Conservation (phyloP, 2,113 vertebrate genomes). For the Labrus mixtus region DNA sequence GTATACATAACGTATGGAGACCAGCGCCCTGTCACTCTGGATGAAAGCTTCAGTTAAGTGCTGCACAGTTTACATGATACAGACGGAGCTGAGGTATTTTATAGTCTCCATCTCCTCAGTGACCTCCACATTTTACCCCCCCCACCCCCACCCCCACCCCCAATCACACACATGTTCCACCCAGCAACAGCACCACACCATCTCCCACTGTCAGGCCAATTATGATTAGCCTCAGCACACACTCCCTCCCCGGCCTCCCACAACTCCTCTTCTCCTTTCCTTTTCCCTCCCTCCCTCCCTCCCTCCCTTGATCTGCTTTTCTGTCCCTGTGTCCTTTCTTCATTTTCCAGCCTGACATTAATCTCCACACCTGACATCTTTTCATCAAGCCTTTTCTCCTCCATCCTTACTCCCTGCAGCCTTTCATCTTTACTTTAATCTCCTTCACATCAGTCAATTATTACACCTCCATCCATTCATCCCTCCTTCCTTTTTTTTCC, state of each 20-base stretch:
- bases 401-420: not conserved
- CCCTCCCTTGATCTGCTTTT: constrained; percentile 8
- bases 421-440: constrained; percentile 15
- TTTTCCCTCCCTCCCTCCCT: not conserved
- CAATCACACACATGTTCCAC: constrained; percentile 56
- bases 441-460: constrained; percentile 24
- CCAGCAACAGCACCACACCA: constrained; percentile 71
- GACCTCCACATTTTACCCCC: constrained; percentile 53
- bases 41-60: constrained; percentile 44
- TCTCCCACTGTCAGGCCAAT: constrained; percentile 62
- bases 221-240: constrained; percentile 34
- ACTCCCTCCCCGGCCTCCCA: constrained; percentile 7
- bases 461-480: constrained; percentile 19
- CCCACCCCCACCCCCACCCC: constrained; percentile 1
- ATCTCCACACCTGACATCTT: constrained; percentile 14
- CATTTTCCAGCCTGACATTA: constrained; percentile 33
- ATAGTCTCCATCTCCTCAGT: constrained; percentile 33
- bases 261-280: constrained; percentile 6
- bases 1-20: not conserved
- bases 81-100: constrained; percentile 28
- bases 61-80: constrained; percentile 15
- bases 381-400: not conserved
- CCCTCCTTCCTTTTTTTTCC: not conserved
- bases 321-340: constrained; percentile 9
- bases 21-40: constrained; percentile 6